Evolutionary conservation across 2,113 vertebrate genomes (phyloP).

Genomic region (Spea multiplicata): DNA sequence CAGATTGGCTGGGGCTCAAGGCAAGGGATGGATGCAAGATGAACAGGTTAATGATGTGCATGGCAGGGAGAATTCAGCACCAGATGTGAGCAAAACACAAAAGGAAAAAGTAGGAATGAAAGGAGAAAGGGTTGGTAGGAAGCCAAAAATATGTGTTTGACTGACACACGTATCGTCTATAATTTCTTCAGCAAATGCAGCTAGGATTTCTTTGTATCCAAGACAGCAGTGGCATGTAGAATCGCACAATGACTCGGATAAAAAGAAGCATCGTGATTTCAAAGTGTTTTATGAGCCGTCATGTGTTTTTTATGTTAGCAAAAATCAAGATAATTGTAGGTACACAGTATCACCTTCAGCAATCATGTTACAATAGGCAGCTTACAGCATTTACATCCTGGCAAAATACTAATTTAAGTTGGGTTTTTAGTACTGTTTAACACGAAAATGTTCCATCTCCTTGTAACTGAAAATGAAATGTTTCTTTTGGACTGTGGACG

Average conservation of each 20-base stretch:
- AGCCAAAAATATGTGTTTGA: constrained; percentile 25
- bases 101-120: neutral
- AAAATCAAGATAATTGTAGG: constrained; percentile 33
- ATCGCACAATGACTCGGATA: neutral
- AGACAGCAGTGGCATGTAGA: neutral
- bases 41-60: constrained; percentile 40
- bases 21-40: neutral
- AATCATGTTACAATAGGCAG: neutral
- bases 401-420: too few species aligned
- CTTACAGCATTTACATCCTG: too few species aligned
- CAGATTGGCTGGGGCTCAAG: constrained; percentile 6
- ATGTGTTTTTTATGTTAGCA: constrained; percentile 2
- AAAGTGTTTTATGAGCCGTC: neutral
- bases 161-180: neutral
- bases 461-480: too few species aligned
- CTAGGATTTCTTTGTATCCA: constrained; percentile 5
- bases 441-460: too few species aligned
- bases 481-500: too few species aligned
- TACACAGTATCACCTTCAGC: constrained; percentile 27
- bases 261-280: neutral
- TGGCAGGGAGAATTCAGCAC: constrained; percentile 23
- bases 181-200: neutral
- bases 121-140: constrained; percentile 14
- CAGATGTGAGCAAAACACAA: constrained; percentile 29
- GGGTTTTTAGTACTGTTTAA: too few species aligned